Conservation (phyloP, 2,797 vertebrate genomes). For the Chelidonichthys spinosus region DNA sequence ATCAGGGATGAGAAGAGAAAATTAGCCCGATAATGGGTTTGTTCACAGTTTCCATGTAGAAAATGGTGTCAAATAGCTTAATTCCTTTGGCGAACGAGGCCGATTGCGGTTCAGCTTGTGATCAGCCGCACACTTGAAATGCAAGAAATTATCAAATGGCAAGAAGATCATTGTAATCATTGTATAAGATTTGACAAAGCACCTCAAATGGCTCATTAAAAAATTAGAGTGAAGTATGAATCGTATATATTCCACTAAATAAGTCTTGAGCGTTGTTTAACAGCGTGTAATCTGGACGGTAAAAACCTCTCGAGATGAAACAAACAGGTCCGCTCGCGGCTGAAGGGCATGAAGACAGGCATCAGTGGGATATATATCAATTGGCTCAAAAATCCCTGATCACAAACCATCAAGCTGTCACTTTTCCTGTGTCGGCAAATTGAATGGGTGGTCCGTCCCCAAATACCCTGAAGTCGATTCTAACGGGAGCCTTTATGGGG, state of each 20-base stretch:
- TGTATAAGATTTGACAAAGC: conserved; percentile 5
- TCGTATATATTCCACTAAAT: not conserved
- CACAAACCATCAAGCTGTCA: conserved; percentile 43
- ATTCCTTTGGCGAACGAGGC: not conserved
- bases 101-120: not conserved
- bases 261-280: conserved; percentile 4
- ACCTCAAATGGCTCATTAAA: conserved; percentile 17
- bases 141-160: conserved; percentile 6
- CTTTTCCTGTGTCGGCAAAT: conserved; percentile 20
- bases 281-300: not conserved
- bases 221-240: conserved; percentile 12
- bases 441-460: conserved; percentile 16
- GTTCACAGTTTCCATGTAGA: conserved; percentile 17
- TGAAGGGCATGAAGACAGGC: conserved; percentile 11
- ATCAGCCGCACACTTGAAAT: conserved; percentile 11
- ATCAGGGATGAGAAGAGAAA: conserved; percentile 30
- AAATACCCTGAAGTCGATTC: conserved; percentile 43
- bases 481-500: conserved; percentile 51
- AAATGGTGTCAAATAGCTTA: conserved; percentile 8
- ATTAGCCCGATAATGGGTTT: conserved; percentile 37
- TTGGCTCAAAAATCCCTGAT: conserved; percentile 45
- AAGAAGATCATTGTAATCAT: not conserved
- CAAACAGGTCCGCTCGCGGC: conserved; percentile 28
- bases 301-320: conserved; percentile 27
- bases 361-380: conserved; percentile 53